Evolutionary conservation across 2,113 vertebrate species (phyloP).

Genomic region (Corvus moneduloides): DNA sequence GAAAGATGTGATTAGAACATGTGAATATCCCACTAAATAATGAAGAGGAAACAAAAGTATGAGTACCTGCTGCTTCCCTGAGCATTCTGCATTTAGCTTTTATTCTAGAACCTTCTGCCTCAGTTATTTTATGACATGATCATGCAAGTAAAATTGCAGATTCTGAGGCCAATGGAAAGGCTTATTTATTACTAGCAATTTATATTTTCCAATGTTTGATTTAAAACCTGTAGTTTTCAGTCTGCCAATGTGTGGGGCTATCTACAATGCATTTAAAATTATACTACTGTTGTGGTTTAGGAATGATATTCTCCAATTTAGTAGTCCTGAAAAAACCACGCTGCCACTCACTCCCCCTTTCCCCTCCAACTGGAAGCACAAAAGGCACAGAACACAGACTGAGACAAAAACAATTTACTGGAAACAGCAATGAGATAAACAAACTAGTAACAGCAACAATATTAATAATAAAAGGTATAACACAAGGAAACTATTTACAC

Average conservation of each 20-base stretch:
- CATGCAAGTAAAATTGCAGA: neutral
- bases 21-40: neutral
- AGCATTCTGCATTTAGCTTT: neutral
- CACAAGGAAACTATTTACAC: neutral
- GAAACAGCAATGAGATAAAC: neutral
- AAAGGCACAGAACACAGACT: accelerated
- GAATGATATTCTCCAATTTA: neutral
- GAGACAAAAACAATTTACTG: neutral
- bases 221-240: neutral
- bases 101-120: neutral
- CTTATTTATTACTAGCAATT: neutral
- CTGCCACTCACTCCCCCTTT: no score
- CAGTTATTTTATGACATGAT: neutral
- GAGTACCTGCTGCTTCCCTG: neutral
- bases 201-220: neutral
- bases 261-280: neutral
- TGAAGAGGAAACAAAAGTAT: neutral
- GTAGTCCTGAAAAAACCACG: accelerated
- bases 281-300: neutral
- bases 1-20: neutral
- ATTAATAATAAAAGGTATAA: neutral
- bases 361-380: neutral
- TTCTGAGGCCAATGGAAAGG: neutral
- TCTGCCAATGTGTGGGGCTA: neutral
- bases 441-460: neutral